Evolutionary conservation across 1,140 invertebrate genomes (phyloP), one percentile per base, ranked within the genome.

Genomic region (Drosophila asahinai): DNA sequence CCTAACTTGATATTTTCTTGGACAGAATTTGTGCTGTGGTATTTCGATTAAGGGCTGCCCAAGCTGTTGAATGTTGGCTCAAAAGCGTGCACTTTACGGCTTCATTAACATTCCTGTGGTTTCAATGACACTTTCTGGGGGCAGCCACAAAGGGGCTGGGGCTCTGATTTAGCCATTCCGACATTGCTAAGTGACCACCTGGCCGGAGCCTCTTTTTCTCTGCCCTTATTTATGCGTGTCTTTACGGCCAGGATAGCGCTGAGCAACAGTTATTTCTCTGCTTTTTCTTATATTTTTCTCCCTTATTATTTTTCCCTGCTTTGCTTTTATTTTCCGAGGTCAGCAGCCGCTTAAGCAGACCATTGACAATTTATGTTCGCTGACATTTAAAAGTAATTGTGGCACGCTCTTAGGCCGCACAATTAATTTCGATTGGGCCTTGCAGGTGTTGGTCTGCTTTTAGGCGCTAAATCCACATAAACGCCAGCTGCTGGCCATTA

Each of bases 51-150:
- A 67, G 77, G 70, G 42, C 70, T 36, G 51, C 36, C 38, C 66
- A 78, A 75, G 70, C 66, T 78, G 80, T 75, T 75, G 81, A 81
- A 83, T 78, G 62, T 38, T 71, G 66, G 58, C 63, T 70, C 66
- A 82, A 55, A 80, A 83, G 60, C 57, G 83, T 60, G 70, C 77
- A 81, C 81, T 87, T 89, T 89, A 89, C 81, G 84, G 84, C 81
- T 87, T 87, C 81, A 89, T 87, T 87, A 81, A 89, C 84, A 87
- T 89, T 84, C 70, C 60, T 55, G 59, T 49, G 84, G 81, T 60
- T 83, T 87, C 84, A 70, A 52, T 79, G 75, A 79, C 77, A 79
- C 77, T 48, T 64, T 36, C 42, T 14, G 22, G 9, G 12, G 9
- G 12, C n/a, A 8, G 11, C 30, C 1, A 8, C 5, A 17, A 3